A percentile compares a stretch with the other conserved stretches of the same genome.
Evolutionary conservation across 2,113 vertebrate species (phyloP).

Genomic region (Cebus imitator): DNA sequence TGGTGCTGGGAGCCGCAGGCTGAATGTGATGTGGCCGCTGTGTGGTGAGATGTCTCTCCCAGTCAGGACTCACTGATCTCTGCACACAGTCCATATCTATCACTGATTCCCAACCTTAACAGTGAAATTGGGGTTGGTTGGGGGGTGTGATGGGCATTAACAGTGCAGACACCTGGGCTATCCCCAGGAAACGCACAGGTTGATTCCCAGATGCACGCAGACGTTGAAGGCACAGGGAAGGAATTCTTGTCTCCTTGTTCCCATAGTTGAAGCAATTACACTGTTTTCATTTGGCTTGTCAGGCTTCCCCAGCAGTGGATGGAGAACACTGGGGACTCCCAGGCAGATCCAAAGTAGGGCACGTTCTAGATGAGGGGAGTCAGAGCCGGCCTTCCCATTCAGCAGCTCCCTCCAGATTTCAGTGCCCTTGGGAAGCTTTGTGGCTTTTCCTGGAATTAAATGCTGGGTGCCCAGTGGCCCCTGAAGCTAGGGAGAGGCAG

Average conservation of each 20-base stretch:
- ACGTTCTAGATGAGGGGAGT: rapidly evolving
- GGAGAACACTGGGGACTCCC: rapidly evolving
- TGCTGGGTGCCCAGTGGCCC: rapidly evolving
- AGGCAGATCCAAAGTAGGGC: rapidly evolving
- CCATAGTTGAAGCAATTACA: neutral
- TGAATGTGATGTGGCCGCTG: neutral
- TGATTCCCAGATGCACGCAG: neutral
- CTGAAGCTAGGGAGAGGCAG: neutral
- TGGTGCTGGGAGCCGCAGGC: neutral
- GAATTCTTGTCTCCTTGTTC: too few species aligned
- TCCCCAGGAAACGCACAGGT: neutral
- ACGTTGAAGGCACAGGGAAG: neutral
- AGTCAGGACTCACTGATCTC: neutral
- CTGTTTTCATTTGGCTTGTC: rapidly evolving
- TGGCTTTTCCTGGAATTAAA: neutral
- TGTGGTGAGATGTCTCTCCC: neutral
- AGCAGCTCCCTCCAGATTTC: neutral
- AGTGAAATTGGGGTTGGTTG: neutral
- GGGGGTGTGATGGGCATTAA: neutral
- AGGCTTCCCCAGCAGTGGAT: rapidly evolving
- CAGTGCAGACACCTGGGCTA: rapidly evolving
- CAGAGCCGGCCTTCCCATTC: rapidly evolving
- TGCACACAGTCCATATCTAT: too few species aligned
- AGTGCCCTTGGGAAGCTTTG: rapidly evolving
- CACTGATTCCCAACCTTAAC: rapidly evolving